Evolutionary conservation across 2,888 invertebrate genomes (phyloP).

Genomic region (Cryptocephalus moraei): DNA sequence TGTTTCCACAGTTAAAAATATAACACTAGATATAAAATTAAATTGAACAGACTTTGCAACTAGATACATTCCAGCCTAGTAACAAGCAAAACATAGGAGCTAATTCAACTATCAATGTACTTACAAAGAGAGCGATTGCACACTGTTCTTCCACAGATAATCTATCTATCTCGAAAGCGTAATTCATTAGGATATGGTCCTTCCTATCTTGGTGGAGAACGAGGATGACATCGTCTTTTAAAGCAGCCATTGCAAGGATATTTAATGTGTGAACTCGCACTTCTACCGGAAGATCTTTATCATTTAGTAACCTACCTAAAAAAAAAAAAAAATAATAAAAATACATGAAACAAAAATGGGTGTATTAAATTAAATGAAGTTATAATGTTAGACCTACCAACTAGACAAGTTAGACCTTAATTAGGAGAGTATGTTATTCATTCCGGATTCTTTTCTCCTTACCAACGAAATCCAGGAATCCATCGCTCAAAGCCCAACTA

Average conservation of each 20-base stretch:
- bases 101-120: constrained; percentile 25
- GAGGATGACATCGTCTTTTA: constrained; percentile 83
- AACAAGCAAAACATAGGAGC: no score
- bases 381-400: no score
- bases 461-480: constrained; percentile 76
- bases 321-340: constrained; percentile 4
- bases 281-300: constrained; percentile 45
- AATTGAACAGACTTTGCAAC: no score
- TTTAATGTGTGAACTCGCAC: constrained; percentile 59
- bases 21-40: no score
- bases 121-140: constrained; percentile 70
- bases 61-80: no score
- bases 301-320: constrained; percentile 52
- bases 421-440: background rate
- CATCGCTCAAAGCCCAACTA: constrained; percentile 85
- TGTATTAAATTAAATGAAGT: no score
- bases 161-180: constrained; percentile 69
- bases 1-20: no score
- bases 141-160: constrained; percentile 65
- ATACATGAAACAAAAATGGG: background rate
- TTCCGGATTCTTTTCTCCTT: constrained; percentile 22
- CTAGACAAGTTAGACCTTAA: no score
- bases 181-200: constrained; percentile 82
- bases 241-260: constrained; percentile 63
- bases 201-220: constrained; percentile 82